Percentiles rank a stretch among this genome's conserved stretches.
Conservation (phyloP, 2,797 vertebrate species). For the Tangara arthus region DNA sequence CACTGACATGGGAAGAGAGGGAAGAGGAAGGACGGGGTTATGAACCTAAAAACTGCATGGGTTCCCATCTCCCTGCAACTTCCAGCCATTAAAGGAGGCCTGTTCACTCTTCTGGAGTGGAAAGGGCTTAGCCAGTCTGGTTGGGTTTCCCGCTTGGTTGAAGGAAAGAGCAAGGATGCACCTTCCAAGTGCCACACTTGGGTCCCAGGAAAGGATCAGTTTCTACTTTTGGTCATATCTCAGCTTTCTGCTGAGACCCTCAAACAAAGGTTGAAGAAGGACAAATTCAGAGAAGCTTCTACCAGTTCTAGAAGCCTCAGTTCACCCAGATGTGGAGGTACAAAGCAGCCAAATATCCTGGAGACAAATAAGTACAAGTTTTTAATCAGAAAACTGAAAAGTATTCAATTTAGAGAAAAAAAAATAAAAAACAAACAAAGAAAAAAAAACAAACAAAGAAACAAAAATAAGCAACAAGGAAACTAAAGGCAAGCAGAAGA, state of each 20-base stretch:
- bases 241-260: not conserved
- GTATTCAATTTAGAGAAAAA: accelerated
- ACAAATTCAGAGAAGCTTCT: not conserved
- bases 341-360: not conserved
- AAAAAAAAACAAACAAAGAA: no score
- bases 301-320: not conserved
- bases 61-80: not conserved
- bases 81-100: not conserved
- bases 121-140: not conserved
- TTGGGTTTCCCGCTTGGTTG: not conserved
- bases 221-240: not conserved
- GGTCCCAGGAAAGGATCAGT: not conserved
- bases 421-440: no score
- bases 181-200: not conserved
- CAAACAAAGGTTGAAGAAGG: not conserved
- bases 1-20: not conserved
- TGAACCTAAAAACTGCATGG: not conserved
- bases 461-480: no score
- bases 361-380: not conserved
- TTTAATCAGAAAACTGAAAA: not conserved
- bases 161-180: not conserved
- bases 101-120: not conserved
- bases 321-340: not conserved
- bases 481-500: not conserved
- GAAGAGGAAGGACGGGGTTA: not conserved